A percentile compares a stretch with the other conserved stretches of the same genome.
phyloP scores from a whole-genome alignment of 2,888 invertebrate species.

The Scelioninae gen. 1 region DNA sequence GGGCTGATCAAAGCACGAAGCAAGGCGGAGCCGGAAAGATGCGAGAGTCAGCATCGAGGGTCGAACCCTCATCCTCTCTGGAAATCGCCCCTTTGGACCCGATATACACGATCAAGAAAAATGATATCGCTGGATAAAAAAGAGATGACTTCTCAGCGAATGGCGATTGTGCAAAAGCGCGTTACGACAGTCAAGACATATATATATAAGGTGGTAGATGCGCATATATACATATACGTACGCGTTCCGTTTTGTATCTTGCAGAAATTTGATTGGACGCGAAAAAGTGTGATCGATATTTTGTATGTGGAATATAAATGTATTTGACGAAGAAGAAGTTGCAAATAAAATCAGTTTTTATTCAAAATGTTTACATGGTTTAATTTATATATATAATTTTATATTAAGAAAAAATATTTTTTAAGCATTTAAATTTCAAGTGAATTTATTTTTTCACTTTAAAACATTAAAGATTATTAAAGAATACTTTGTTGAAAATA shows the following conservation, averaged over 20 bases:
- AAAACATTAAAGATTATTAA: too few species aligned
- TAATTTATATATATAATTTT: too few species aligned
- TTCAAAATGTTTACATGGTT: too few species aligned
- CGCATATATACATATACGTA: constrained; percentile 14
- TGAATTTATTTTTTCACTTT: too few species aligned
- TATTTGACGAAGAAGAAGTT: too few species aligned
- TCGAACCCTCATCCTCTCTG: constrained; percentile 77
- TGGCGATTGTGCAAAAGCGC: constrained; percentile 76
- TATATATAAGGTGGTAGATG: constrained; percentile 62
- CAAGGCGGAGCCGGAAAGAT: constrained; percentile 82
- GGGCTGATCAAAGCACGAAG: constrained; percentile 81
- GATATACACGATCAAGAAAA: constrained; percentile 82
- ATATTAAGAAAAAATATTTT: too few species aligned
- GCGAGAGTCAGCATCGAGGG: constrained; percentile 82
- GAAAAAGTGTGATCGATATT: constrained; percentile 55
- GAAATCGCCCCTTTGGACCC: constrained; percentile 72
- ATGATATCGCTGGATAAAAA: constrained; percentile 81
- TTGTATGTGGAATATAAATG: constrained; percentile 5
- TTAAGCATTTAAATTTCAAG: too few species aligned
- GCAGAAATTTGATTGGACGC: constrained; percentile 58
- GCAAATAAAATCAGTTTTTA: too few species aligned
- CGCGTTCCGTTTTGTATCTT: constrained; percentile 19
- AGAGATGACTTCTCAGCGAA: constrained; percentile 81
- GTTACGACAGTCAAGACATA: constrained; percentile 68
- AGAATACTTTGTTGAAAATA: too few species aligned